Percentiles rank a stretch among this genome's conserved stretches.
Conservation (phyloP, 2,888 invertebrate species). For the Sclerodermus sp. region DNA sequence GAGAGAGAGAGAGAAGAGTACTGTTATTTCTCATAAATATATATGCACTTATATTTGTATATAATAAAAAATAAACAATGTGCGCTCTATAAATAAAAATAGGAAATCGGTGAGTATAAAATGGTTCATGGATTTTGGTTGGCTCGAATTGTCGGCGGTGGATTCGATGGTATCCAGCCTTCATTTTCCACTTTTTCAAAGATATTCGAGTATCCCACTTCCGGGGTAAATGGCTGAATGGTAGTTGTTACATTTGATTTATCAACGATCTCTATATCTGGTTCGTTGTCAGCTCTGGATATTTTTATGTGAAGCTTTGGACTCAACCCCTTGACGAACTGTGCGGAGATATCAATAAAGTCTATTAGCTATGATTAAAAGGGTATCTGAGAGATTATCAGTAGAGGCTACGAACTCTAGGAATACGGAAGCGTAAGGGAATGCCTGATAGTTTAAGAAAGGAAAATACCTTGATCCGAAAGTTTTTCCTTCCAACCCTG, state of each 20-base stretch:
- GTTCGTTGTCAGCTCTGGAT: conserved; percentile 27
- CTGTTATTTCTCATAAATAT: not conserved
- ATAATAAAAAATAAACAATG: no score
- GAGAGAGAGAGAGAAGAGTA: no score
- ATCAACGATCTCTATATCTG: conserved; percentile 8
- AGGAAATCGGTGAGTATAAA: no score
- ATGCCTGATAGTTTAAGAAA: no score
- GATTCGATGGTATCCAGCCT: not conserved
- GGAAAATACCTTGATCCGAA: conserved; percentile 31
- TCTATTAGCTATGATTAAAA: no score
- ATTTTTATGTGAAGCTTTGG: conserved; percentile 37
- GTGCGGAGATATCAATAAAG: not conserved
- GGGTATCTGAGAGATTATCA: no score
- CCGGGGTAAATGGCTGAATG: not conserved
- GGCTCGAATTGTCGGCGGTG: not conserved
- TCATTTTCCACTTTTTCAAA: no score
- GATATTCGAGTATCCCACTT: not conserved
- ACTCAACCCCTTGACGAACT: conserved; percentile 29
- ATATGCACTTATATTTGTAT: no score
- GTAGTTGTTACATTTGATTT: conserved; percentile 3
- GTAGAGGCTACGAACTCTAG: no score
- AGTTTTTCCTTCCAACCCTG: conserved; percentile 24
- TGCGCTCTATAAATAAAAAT: no score
- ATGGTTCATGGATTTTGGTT: no score
- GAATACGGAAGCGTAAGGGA: no score